Percentiles rank a stretch among this genome's conserved stretches.
Conservation (phyloP, 2,113 vertebrate species). For the Erinaceus europaeus region DNA sequence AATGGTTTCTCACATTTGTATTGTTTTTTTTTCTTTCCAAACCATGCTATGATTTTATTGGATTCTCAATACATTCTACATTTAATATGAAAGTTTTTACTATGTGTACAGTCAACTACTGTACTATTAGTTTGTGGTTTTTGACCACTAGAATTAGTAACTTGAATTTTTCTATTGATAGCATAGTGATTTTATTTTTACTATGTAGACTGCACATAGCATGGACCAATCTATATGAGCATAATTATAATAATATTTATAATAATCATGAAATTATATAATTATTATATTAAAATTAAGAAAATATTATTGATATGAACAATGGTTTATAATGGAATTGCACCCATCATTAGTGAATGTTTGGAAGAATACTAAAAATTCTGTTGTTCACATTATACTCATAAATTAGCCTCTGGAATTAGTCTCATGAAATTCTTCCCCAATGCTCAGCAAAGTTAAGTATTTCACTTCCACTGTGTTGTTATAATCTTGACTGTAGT, state of each 20-base stretch:
- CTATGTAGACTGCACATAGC: not conserved
- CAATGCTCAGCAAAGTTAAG: not conserved
- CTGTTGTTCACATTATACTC: not conserved
- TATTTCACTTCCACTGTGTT: not conserved
- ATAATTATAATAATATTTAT: no score
- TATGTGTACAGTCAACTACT: not conserved
- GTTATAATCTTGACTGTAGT: not conserved
- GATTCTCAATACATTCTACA: not conserved
- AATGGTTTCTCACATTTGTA: conserved; percentile 16
- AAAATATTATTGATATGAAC: no score
- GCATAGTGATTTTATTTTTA: not conserved
- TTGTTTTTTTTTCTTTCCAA: not conserved
- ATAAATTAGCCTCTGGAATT: not conserved
- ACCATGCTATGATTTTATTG: not conserved
- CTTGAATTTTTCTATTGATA: conserved; percentile 8
- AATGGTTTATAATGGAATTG: not conserved
- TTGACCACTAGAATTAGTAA: not conserved
- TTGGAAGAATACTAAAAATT: not conserved
- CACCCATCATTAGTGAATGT: not conserved
- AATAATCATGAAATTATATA: no score
- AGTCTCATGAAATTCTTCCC: not conserved
- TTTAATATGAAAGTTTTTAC: conserved; percentile 25
- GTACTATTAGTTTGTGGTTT: conserved; percentile 7
- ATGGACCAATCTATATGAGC: not conserved
- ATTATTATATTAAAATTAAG: no score